Evolutionary conservation across 2,113 vertebrate genomes (phyloP).

Genomic region (Falco punctatus): DNA sequence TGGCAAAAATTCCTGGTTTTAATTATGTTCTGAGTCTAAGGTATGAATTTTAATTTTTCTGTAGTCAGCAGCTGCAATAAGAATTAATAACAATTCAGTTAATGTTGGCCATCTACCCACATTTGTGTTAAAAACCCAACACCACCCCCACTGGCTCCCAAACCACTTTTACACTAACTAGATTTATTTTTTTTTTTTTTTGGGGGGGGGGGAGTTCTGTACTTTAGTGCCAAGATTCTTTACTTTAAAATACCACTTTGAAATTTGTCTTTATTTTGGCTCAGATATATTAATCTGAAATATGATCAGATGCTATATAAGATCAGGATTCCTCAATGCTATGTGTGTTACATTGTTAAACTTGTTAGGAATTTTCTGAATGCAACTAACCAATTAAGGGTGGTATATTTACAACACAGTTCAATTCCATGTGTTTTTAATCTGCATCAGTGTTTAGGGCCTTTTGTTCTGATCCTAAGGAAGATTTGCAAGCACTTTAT

Average conservation of each 20-base stretch:
- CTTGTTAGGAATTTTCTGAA: background rate
- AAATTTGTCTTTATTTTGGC: background rate
- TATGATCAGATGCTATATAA: background rate
- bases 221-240: background rate
- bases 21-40: background rate
- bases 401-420: background rate
- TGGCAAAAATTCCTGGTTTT: background rate
- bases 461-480: background rate
- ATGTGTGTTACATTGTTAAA: background rate
- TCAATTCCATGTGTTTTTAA: background rate
- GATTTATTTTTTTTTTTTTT: background rate
- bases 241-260: background rate
- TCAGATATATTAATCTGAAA: background rate
- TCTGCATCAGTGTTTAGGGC: background rate
- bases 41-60: background rate
- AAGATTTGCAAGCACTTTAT: background rate
- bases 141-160: background rate
- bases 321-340: background rate
- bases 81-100: background rate
- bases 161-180: background rate
- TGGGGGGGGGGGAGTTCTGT: background rate
- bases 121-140: background rate
- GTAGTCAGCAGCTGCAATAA: conserved; percentile 15
- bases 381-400: background rate
- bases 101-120: background rate